Percentiles rank a stretch among this genome's conserved stretches.
phyloP scores from a whole-genome alignment of 2,113 vertebrate species.

The Ameiurus melas region DNA sequence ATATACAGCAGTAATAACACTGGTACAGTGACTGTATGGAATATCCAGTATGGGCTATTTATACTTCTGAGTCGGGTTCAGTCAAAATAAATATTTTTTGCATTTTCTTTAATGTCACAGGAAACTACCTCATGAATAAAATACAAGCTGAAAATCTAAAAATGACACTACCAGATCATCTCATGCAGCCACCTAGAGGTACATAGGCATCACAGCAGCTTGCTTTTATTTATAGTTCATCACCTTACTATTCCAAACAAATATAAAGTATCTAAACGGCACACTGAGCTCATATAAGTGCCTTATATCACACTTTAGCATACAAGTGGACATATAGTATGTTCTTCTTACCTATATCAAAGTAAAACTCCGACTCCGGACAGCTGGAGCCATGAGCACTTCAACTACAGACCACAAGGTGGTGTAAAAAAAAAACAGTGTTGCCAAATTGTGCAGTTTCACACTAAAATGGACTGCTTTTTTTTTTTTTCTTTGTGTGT shows the following conservation, averaged over 20 bases:
- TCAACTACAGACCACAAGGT: slow-evolving; percentile 10
- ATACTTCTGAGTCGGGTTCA: neutral
- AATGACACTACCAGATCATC: neutral
- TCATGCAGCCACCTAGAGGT: slow-evolving; percentile 11
- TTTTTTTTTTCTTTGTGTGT: neutral
- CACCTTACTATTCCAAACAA: neutral
- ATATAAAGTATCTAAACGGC: neutral
- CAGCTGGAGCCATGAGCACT: neutral
- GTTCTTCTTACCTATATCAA: neutral
- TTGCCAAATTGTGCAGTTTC: neutral
- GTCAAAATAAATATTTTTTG: neutral
- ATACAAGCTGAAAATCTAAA: neutral
- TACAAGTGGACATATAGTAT: neutral
- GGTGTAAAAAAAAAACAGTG: slow-evolving; percentile 4
- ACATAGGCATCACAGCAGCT: neutral
- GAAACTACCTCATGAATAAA: neutral
- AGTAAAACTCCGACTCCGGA: neutral
- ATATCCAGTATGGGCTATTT: neutral
- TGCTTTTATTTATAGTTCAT: neutral
- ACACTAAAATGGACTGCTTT: neutral
- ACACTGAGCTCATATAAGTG: neutral
- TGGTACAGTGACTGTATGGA: neutral
- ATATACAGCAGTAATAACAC: neutral
- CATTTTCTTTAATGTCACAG: neutral
- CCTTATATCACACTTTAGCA: neutral